Evolutionary conservation across 2,888 invertebrate genomes (phyloP).

Genomic region (Prenolepis imparis): DNA sequence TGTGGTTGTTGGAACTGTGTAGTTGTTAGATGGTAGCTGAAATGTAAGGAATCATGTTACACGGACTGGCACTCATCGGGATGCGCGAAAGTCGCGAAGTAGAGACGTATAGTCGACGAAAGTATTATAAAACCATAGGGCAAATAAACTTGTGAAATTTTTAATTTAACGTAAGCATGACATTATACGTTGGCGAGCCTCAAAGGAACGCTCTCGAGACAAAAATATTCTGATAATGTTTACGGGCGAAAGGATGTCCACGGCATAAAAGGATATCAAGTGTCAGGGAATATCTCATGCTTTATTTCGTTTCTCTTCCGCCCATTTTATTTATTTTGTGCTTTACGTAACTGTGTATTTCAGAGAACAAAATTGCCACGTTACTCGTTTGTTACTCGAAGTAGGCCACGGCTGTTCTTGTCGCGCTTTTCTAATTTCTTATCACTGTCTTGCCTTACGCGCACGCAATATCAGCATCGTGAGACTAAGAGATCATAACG

Average conservation of each 20-base stretch:
- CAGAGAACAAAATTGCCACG: constrained; percentile 44
- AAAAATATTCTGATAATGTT: constrained; percentile 39
- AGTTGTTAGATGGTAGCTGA: constrained; percentile 19
- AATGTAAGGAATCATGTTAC: not conserved
- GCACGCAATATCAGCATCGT: constrained; percentile 38
- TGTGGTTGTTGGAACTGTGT: not conserved
- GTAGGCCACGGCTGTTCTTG: constrained; percentile 42
- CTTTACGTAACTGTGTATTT: constrained; percentile 35
- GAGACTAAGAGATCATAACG: constrained; percentile 39
- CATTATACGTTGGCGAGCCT: not conserved
- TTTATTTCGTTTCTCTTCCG: constrained; percentile 38
- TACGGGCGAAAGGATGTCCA: constrained; percentile 13
- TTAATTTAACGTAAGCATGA: constrained; percentile 31
- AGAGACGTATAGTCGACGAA: not conserved
- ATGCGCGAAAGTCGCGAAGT: not conserved
- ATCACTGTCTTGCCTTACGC: constrained; percentile 14
- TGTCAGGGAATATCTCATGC: constrained; percentile 45
- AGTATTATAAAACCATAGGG: not conserved
- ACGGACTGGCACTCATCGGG: not conserved
- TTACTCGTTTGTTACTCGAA: constrained; percentile 40
- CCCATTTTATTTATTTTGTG: constrained; percentile 43
- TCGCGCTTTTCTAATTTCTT: constrained; percentile 52
- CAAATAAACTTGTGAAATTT: constrained; percentile 21
- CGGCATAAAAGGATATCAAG: constrained; percentile 49
- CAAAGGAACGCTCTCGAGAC: constrained; percentile 9